Percentiles rank a stretch among this genome's conserved stretches.
These are phyloP conservation scores for Drosophila borealis DNA, from an alignment of 2,888 invertebrate species.

Conservation along the genomic window DNA sequence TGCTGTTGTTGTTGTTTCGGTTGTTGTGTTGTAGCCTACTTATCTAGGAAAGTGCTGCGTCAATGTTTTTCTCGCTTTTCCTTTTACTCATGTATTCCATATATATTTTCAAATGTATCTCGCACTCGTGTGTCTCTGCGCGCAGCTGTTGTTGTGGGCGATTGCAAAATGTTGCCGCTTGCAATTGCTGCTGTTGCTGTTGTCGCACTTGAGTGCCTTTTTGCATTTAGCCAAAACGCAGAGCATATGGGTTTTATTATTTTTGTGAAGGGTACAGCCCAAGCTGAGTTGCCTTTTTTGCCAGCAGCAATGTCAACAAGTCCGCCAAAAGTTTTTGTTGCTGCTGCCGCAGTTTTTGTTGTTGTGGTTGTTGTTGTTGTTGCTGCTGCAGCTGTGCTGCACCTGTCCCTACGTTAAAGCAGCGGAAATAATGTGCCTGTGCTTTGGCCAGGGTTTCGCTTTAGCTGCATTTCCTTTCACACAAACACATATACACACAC, in stretches of 20 bases:
- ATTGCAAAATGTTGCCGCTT: constrained; percentile 46
- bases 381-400: constrained; percentile 11
- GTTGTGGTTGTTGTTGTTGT: too few relatives aligned
- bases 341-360: neutral
- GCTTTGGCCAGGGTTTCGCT: constrained; percentile 44
- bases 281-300: constrained; percentile 12
- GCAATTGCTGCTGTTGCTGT: constrained; percentile 15
- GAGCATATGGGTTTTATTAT: constrained; percentile 14
- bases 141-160: constrained; percentile 40
- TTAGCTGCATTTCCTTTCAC: constrained; percentile 42
- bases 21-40: constrained; percentile 43
- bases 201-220: constrained; percentile 59
- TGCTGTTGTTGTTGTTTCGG: constrained; percentile 11
- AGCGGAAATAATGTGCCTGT: constrained; percentile 32
- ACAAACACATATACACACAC: constrained; percentile 14
- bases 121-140: constrained; percentile 18
- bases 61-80: constrained; percentile 41
- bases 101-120: constrained; percentile 32
- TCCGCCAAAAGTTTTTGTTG: constrained; percentile 18
- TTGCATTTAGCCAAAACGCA: constrained; percentile 34
- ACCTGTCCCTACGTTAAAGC: constrained; percentile 22
- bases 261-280: constrained; percentile 43
- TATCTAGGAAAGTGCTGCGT: constrained; percentile 44
- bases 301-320: constrained; percentile 37
- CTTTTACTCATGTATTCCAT: constrained; percentile 33